Percentiles rank a stretch among this genome's conserved stretches.
Evolutionary conservation across 2,797 vertebrate species (phyloP).

Genomic region (Enteromius fasciolatus): DNA sequence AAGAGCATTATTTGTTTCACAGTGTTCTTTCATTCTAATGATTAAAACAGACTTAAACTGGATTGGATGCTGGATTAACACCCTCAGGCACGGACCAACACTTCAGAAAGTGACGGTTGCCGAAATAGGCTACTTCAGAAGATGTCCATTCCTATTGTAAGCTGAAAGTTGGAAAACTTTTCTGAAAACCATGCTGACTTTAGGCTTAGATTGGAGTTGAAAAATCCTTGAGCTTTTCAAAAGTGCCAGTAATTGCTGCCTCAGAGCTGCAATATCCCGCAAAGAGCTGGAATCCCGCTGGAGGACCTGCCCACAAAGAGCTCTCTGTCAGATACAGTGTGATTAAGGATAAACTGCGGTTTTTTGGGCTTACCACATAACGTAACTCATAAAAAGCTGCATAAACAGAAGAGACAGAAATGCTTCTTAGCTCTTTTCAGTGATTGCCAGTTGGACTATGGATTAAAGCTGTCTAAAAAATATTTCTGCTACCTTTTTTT

Average conservation of each 20-base stretch:
- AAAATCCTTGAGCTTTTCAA: slow-evolving; percentile 48
- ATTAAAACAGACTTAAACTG: slow-evolving; percentile 7
- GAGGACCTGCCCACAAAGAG: slow-evolving; percentile 41
- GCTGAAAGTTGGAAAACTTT: slow-evolving; percentile 30
- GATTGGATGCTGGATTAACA: slow-evolving; percentile 29
- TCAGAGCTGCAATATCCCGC: slow-evolving; percentile 39
- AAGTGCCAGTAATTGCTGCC: slow-evolving; percentile 50
- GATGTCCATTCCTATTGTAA: slow-evolving; percentile 9
- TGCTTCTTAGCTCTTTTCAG: slow-evolving; percentile 4
- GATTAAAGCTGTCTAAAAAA: neutral
- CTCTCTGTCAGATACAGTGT: slow-evolving; percentile 38
- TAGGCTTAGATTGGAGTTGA: slow-evolving; percentile 45
- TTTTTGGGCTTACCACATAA: slow-evolving; percentile 31
- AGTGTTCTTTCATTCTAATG: slow-evolving; percentile 13
- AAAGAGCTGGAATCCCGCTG: slow-evolving; percentile 32
- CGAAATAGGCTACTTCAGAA: slow-evolving; percentile 41
- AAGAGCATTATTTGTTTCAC: neutral
- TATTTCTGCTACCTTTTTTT: neutral
- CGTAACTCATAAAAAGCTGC: slow-evolving; percentile 7
- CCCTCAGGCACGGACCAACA: neutral
- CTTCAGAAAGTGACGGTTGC: slow-evolving; percentile 37
- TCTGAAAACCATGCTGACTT: slow-evolving; percentile 39
- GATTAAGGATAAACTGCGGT: slow-evolving; percentile 27
- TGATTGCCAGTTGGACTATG: slow-evolving; percentile 6
- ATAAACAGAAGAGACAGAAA: slow-evolving; percentile 17